These are phyloP conservation scores for Euschistus heros DNA, from an alignment of 1,140 invertebrate genomes.

Conservation along the genomic window DNA sequence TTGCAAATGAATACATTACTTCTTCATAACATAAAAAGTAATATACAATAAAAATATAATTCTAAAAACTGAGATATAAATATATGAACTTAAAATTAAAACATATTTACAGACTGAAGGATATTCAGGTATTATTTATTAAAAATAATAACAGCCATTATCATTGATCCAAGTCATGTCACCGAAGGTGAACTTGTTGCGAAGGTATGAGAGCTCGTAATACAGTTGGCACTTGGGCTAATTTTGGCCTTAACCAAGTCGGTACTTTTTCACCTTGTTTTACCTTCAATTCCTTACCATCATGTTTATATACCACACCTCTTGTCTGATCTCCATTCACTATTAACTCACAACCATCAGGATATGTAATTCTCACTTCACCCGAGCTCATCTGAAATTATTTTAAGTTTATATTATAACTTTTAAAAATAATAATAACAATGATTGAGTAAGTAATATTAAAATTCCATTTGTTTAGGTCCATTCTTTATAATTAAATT, in stretches of 20 bases:
- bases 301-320: constrained; percentile 1
- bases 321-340: constrained; percentile 11
- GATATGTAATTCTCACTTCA: constrained; percentile 16
- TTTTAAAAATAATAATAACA: not conserved
- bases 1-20: no score
- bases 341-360: constrained; percentile 15
- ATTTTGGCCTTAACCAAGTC: constrained; percentile 6
- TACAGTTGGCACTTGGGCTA: constrained; percentile 17
- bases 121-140: no score
- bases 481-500: no score
- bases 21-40: no score
- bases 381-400: constrained; percentile 6
- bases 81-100: no score
- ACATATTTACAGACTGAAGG: no score
- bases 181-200: constrained; percentile 1
- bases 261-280: constrained; percentile 14
- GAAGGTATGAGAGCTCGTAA: constrained; percentile 1
- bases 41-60: no score
- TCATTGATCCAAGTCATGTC: not conserved
- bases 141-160: no score
- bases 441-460: not conserved
- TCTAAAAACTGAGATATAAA: no score
- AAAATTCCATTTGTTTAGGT: no score
- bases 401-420: not conserved
- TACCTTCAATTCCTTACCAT: not conserved